Evolutionary conservation across 2,113 vertebrate genomes (phyloP).

Genomic region (Terrapene triunguis): DNA sequence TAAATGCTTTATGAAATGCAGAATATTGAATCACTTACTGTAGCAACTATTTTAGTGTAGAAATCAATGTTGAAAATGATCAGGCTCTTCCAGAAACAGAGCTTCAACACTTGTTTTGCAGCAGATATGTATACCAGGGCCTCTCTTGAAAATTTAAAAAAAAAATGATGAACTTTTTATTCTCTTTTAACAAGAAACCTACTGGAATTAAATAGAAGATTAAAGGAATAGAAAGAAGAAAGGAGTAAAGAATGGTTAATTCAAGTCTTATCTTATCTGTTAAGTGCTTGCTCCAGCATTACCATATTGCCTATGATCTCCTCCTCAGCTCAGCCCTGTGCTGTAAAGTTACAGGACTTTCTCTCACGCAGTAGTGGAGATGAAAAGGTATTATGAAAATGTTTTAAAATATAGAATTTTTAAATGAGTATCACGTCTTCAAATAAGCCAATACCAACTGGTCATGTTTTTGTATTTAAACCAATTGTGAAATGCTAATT

Average conservation of each 20-base stretch:
- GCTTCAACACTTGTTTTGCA: not conserved
- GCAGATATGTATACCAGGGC: not conserved
- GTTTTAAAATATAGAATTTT: not conserved
- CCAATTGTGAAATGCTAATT: not conserved
- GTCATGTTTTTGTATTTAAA: not conserved
- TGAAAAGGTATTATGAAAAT: conserved; percentile 14
- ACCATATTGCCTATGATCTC: not conserved
- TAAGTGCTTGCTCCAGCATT: not conserved
- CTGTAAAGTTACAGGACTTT: not conserved
- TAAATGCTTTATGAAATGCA: not conserved
- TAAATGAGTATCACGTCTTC: conserved; percentile 11
- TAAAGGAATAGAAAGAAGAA: not conserved
- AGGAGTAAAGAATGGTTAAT: not conserved
- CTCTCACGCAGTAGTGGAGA: not conserved
- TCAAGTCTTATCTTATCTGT: not conserved
- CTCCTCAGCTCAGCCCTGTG: not conserved
- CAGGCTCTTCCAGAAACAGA: not conserved
- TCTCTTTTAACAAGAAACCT: not conserved
- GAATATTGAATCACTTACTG: not conserved
- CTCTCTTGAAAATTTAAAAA: not conserved
- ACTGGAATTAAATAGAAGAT: not conserved
- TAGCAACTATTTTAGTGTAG: not conserved
- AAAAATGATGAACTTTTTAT: no score
- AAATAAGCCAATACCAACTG: not conserved
- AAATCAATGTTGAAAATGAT: not conserved